These are phyloP conservation scores for Falco punctatus DNA, from an alignment of 2,113 vertebrate species.

Conservation along the genomic window DNA sequence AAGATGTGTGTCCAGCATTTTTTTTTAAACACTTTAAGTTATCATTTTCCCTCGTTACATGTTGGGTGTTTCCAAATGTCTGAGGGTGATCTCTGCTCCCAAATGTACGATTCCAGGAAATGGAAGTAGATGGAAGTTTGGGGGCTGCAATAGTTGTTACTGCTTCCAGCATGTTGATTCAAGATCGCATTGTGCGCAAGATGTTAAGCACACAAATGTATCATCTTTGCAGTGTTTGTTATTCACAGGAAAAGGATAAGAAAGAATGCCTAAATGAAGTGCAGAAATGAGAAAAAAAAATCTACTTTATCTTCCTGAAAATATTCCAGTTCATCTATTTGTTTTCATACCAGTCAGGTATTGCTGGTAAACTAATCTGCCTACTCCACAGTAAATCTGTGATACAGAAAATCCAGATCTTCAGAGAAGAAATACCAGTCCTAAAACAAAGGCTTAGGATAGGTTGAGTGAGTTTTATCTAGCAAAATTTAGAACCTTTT, in stretches of 20 bases:
- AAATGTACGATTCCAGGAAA: not conserved
- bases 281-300: not conserved
- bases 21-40: not conserved
- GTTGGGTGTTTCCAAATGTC: not conserved
- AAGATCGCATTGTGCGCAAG: not conserved
- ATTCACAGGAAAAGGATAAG: not conserved
- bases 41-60: not conserved
- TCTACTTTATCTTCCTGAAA: not conserved
- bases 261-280: not conserved
- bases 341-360: not conserved
- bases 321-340: not conserved
- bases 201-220: not conserved
- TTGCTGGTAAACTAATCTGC: constrained; percentile 9
- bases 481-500: not conserved
- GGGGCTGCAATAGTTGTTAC: not conserved
- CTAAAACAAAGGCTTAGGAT: not conserved
- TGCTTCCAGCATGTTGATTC: not conserved
- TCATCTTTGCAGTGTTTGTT: not conserved
- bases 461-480: not conserved
- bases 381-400: not conserved
- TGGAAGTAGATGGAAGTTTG: not conserved
- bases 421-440: not conserved
- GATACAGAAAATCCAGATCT: not conserved
- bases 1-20: not conserved
- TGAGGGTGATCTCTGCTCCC: not conserved